A percentile compares a stretch with the other conserved stretches of the same genome.
phyloP scores from a whole-genome alignment of 1,140 invertebrate genomes.

The Papilio glaucus region DNA sequence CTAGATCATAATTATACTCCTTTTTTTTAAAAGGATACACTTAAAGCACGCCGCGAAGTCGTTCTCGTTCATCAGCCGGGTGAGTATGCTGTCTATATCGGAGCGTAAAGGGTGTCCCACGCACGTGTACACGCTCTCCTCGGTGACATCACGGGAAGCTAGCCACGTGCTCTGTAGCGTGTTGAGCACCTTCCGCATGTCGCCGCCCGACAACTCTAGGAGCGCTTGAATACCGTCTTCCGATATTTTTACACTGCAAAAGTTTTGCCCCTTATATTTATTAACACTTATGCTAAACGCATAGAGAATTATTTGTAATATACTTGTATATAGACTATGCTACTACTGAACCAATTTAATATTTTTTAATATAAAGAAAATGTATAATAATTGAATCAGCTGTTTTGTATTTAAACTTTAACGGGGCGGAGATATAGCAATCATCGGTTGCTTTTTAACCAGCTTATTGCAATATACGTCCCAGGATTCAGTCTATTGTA shows the following conservation, averaged over 20 bases:
- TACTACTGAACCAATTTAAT: no score
- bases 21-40: conserved; percentile 90
- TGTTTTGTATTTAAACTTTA: no score
- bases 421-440: no score
- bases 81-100: conserved; percentile 95
- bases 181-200: conserved; percentile 99
- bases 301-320: no score
- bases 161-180: conserved; percentile 96
- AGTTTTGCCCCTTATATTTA: conserved; percentile 5
- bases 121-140: conserved; percentile 97
- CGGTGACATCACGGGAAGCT: conserved; percentile 94
- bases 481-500: no score
- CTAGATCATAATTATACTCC: not conserved
- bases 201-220: conserved; percentile 95
- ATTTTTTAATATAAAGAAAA: no score
- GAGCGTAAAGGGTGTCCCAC: conserved; percentile 96
- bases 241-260: conserved; percentile 90
- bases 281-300: no score
- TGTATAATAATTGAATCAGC: no score
- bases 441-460: no score
- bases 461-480: no score
- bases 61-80: conserved; percentile 94
- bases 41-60: conserved; percentile 91
- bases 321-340: no score
- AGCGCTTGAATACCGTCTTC: conserved; percentile 96